Base-by-base conservation (phyloP, 1,140 invertebrate species). In the Drosophila subobscura region DNA sequence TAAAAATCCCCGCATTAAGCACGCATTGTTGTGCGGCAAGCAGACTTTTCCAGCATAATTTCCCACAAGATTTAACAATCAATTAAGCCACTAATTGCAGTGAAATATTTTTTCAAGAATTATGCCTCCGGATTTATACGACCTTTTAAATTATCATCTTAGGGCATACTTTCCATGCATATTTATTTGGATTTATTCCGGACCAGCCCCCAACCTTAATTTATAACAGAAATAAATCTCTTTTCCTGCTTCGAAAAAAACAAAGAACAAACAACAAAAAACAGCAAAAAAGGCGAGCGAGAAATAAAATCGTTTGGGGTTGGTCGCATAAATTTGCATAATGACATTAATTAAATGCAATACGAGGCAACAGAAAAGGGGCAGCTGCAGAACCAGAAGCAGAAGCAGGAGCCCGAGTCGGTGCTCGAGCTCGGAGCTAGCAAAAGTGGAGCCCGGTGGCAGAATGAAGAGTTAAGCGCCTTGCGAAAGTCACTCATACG, bases 321-420 rank as follows among this genome's bases (percentile, higher is more conserved):
- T 65, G 61, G 64, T 63, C 67, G 60, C 81, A 86, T 85, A 88
- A 86, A 85, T 85, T 85, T 85, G 64, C 81, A 86, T 85, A 81
- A 85, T 85, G 77, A 75, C 73, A 86, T 85, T 81, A 85, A 85
- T 85, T 86, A 85, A 85, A 85, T 67, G 73, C 81, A 77, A 60
- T 67, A 47, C 77, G 74, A 58, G 44, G 58, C 66, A 72, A 60
- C 51, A 66, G 33, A 72, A 46, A 44, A n/a, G 51, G 37, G 51
- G 46, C 41, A 42, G 22, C 46, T 10, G 22, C 8, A 33, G 37
- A 12, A 49, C 51, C 71, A 20, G 33, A 22, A 40, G 42, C 33
- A 22, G 20, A 27, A 57, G 42, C 16, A 55, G 50, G 37, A 52
- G 46, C 47, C 20, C 20, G 44, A n/a, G 16, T 16, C 33, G 3